phyloP scores from a whole-genome alignment of 2,888 invertebrate species.

The Polydrusus tereticollis region DNA sequence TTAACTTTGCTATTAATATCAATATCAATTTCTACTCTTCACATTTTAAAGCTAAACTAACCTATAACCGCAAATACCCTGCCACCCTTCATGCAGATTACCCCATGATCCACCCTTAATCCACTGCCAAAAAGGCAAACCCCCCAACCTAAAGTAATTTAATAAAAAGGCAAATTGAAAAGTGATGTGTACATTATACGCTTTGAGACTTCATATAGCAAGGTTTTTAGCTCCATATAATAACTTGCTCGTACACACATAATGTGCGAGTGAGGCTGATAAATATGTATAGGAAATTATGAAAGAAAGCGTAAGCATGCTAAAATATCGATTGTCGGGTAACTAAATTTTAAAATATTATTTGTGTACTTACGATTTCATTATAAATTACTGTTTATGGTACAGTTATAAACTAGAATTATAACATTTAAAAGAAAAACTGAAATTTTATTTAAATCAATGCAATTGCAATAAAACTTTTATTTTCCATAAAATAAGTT shows the following conservation, averaged over 20 bases:
- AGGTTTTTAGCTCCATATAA: slow-evolving; percentile 28
- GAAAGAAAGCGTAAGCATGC: background rate
- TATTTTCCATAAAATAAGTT: no score
- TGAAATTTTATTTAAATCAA: no score
- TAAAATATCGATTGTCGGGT: background rate
- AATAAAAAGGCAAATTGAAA: slow-evolving; percentile 56
- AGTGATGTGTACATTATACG: slow-evolving; percentile 50
- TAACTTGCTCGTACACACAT: slow-evolving; percentile 35
- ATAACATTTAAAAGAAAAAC: no score
- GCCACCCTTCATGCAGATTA: slow-evolving; percentile 43
- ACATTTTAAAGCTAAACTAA: slow-evolving; percentile 4
- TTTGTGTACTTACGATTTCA: no score
- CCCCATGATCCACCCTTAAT: slow-evolving; percentile 45
- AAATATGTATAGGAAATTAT: slow-evolving; percentile 23
- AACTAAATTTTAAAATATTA: no score
- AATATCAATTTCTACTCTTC: background rate
- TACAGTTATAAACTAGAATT: no score
- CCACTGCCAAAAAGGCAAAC: slow-evolving; percentile 36
- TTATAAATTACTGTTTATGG: no score
- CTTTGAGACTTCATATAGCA: slow-evolving; percentile 16
- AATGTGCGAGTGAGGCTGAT: slow-evolving; percentile 26
- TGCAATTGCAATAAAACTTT: no score
- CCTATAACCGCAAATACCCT: slow-evolving; percentile 40
- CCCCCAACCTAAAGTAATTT: slow-evolving; percentile 50
- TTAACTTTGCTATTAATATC: no score